Base-by-base conservation (phyloP, 2,888 invertebrate species). In the Acronicta psi region DNA sequence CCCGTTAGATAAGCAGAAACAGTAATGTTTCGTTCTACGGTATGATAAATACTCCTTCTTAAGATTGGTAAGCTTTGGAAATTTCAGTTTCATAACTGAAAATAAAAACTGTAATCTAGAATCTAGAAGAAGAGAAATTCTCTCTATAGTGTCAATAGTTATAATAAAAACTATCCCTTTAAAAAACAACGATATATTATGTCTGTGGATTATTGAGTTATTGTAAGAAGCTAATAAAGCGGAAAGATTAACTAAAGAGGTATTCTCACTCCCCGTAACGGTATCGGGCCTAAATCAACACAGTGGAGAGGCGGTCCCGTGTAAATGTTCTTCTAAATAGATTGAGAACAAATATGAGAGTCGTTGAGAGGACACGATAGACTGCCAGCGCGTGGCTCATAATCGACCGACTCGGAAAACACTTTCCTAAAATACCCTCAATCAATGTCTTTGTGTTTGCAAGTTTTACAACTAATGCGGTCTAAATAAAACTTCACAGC, bases 221-320 rank as follows among this genome's bases (percentile, higher is more conserved):
- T 23, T 42, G 42, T 59, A 69, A 64, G 66, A 41, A 61, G 50
- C 53, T 74, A 73, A 77, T 76, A 71, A 68, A 72, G 53, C 65
- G 55, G 63, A 53, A 69, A 64, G 65, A 68, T 69, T 57, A 69
- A 58, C 57, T 65, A 65, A 74, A 59, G 59, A 74, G 44, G 59
- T 37, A 61, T 59, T 70, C 63, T 56, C 70, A 56, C 53, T 62
- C 65, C 65, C 61, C 56, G 67, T 64, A 73, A 75, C 79, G 79
- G 79, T 82, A 85, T 82, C 75, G 78, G 81, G 85, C 90, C 90
- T 90, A 90, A 90, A 85, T 82, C 80, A 90, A 90, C 87, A 88
- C 62, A 75, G 71, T 66, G 79, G 80, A 80, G 80, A 70, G 46
- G 58, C 57, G 75, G 74, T 69, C 69, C 73, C 65, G 78, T 82